phyloP scores from a whole-genome alignment of 2,888 invertebrate species.

The Protodeltote pygarga region DNA sequence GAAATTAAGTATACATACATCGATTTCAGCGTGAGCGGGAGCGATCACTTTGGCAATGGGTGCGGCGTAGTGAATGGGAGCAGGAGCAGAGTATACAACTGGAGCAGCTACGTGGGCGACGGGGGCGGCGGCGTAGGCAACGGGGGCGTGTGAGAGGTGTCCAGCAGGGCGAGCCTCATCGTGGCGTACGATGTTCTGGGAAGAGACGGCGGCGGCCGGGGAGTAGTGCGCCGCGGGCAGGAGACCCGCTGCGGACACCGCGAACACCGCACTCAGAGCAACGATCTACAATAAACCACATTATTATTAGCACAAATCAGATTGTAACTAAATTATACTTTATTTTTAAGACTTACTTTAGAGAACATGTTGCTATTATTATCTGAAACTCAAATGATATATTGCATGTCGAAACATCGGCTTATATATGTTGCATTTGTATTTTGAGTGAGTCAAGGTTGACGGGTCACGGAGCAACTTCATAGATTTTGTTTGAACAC shows the following conservation, averaged over 20 bases:
- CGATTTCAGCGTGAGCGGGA: constrained; percentile 64
- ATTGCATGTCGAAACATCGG: constrained; percentile 50
- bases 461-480: constrained; percentile 67
- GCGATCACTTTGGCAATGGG: constrained; percentile 66
- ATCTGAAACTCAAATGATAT: constrained; percentile 66
- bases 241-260: constrained; percentile 72
- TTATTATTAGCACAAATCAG: neutral
- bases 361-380: constrained; percentile 72
- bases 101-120: constrained; percentile 49
- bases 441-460: constrained; percentile 73
- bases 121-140: constrained; percentile 53
- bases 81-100: constrained; percentile 40
- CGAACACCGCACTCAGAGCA: constrained; percentile 68
- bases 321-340: neutral
- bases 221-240: constrained; percentile 73
- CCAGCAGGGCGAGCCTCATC: constrained; percentile 34
- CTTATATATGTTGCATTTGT: constrained; percentile 68
- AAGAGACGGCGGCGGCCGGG: constrained; percentile 65
- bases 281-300: constrained; percentile 58
- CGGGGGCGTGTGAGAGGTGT: constrained; percentile 42
- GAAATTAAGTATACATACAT: constrained; percentile 58
- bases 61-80: constrained; percentile 68
- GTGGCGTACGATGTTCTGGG: constrained; percentile 69
- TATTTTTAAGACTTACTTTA: constrained; percentile 66
- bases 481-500: constrained; percentile 17